Evolutionary conservation across 2,888 invertebrate species (phyloP), one percentile per base, ranked within the genome.

Genomic region (Caenorhabditis sp.): DNA sequence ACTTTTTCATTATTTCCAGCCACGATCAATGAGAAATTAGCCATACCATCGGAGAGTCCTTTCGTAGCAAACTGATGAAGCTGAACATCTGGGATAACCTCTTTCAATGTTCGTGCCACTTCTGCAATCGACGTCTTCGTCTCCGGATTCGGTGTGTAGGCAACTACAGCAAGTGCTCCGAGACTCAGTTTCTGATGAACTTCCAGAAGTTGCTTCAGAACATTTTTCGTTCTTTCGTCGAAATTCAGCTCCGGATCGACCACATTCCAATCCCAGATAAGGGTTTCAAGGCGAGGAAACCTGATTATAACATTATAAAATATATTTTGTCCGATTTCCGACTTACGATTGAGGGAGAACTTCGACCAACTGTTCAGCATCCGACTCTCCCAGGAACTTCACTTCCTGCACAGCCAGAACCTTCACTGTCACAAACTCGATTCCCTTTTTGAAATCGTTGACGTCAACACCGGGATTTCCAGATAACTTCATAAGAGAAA

Each of bases 181-280:
- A 87, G 84, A 10, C 80, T 73, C 35, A 85, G 22, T 12, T 63
- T 82, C 81, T 77, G 59, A 38, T 80, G 44, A 5, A 85, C 75
- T 28, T 63, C 59, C 16, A 74, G 35, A 5, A 88, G 63, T 16
- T 69, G 72, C 8, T 69, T 16, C 1, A 86, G n/a, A n/a, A 88
- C 75, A 41, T 66, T 77, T 58, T 72, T 76, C 1, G 86, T 81
- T 35, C 84, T 49, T 5, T 84, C 77, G 49, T 88, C 82, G 16
- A 69, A 47, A 8, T 75, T 68, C 8, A 87, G 56, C 12, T 76
- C 80, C 5, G 88, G 86, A 56, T 88, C 88, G 19, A 88, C 88
- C 41, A 86, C 69, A 22, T 86, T 87, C 88, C 88, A 88, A 58
- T 88, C 88, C 75, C 80, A 87, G 22, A 86, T 56, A 2, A 88